Base-by-base conservation (phyloP, 64 coral and sea anemone species). In the Catalaphyllia jardinei region DNA sequence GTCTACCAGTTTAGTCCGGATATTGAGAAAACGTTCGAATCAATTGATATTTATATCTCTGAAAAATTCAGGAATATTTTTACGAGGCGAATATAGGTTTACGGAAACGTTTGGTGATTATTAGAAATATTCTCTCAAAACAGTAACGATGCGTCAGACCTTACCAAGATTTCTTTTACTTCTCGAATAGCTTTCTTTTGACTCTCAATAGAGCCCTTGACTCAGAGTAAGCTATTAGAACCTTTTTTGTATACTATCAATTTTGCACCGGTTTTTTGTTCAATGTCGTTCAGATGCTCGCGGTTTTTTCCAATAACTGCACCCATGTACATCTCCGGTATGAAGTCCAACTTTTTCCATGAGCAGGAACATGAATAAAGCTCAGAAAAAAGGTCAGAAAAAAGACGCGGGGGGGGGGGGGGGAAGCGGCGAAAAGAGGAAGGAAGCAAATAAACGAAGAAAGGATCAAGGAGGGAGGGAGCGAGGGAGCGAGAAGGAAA, bases 281-380 rank as follows among this genome's bases (percentile, higher is more conserved):
- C 64, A 1, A 67, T n/a, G 20, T n/a, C n/a, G 20, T 51, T 50
- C 46, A 49, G 24, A 8, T 51, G 13, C 39, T 20, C 17, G 38
- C 35, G 35, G 33, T 51, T 77, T 77, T 5, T 49, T 51, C 75
- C 75, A 51, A 77, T 77, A 22, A 77, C 75, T 77, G 20, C 22
- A 49, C 38, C 75, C 75, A 77, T 77, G 17, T 24, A 77, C 24
- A 51, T 17, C 22, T 77, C 18, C 6, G 75, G 75, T 77, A 77
- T 77, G 24, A 77, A 77, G 75, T 46, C 42, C 8, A 77, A 10
- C 75, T 77, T 51, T 77, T 51, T 77, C 39, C 75, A 51, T 24
- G 39, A 77, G 38, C 20, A 9, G 20, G 64, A 63, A 63, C 15
- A 17, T 63, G 69, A 30, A 13, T 3, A 4, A 72, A 72, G 4